A percentile compares a stretch with the other conserved stretches of the same genome.
Conservation (phyloP, 2,113 vertebrate species). For the Nibea albiflora region DNA sequence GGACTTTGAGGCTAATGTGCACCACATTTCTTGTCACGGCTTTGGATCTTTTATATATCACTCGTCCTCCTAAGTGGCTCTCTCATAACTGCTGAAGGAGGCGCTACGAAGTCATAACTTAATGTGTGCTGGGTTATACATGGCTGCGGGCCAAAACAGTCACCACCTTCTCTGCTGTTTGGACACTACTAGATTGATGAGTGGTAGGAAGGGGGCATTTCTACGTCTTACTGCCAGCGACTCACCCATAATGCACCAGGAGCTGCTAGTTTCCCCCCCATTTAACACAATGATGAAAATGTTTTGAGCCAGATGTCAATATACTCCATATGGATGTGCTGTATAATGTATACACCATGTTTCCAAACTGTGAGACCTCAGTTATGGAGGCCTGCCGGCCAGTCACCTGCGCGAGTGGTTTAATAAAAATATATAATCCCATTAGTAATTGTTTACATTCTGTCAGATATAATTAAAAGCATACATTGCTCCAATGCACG, state of each 20-base stretch:
- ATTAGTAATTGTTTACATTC: slow-evolving; percentile 60
- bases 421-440: slow-evolving; percentile 56
- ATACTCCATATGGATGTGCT: slow-evolving; percentile 66
- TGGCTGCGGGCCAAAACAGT: slow-evolving; percentile 39
- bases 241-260: slow-evolving; percentile 4
- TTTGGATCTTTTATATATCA: slow-evolving; percentile 32
- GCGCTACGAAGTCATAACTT: slow-evolving; percentile 24
- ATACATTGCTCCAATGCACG: slow-evolving; percentile 24
- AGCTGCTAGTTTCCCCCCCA: slow-evolving; percentile 13
- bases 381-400: slow-evolving; percentile 29
- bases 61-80: slow-evolving; percentile 42
- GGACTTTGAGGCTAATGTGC: neutral
- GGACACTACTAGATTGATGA: slow-evolving; percentile 63
- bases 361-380: slow-evolving; percentile 42
- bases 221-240: neutral
- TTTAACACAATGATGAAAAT: slow-evolving; percentile 44
- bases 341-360: slow-evolving; percentile 23
- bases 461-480: slow-evolving; percentile 61
- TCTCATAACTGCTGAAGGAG: slow-evolving; percentile 31
- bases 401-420: slow-evolving; percentile 40
- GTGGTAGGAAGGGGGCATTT: slow-evolving; percentile 8
- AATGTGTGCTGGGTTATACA: slow-evolving; percentile 10
- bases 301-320: slow-evolving; percentile 65
- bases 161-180: slow-evolving; percentile 23
- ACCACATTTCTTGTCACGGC: slow-evolving; percentile 20